These are phyloP conservation scores for Acrocephalus kingi DNA, from an alignment of 2,113 vertebrate genomes.

Conservation along the genomic window DNA sequence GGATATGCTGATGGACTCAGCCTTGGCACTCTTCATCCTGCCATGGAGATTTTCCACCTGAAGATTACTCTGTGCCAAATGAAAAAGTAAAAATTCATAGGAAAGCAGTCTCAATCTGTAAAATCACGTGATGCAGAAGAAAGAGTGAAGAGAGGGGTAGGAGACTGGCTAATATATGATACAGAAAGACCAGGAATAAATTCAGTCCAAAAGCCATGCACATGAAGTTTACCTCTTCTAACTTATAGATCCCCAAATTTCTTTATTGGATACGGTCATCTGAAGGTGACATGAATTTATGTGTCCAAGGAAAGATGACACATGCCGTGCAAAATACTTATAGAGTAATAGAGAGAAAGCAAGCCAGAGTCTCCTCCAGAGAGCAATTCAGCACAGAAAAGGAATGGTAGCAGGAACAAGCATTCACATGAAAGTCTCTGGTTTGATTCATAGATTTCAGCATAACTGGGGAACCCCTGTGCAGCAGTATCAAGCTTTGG, in stretches of 20 bases:
- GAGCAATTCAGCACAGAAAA: not conserved
- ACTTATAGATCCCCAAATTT: fast-evolving
- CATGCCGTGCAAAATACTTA: not conserved
- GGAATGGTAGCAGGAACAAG: not conserved
- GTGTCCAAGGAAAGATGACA: not conserved
- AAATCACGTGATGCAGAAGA: not conserved
- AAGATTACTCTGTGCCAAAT: not conserved
- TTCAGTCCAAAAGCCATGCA: not conserved
- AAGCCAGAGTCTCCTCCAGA: not conserved
- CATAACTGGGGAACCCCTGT: not conserved
- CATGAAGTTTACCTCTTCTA: not conserved
- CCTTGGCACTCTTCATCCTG: not conserved
- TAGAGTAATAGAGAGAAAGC: not conserved
- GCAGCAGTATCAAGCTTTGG: not conserved
- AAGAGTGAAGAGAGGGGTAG: not conserved
- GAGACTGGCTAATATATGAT: not conserved
- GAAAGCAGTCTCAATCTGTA: not conserved
- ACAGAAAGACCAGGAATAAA: not conserved
- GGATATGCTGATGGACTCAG: not conserved
- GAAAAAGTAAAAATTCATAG: not conserved
- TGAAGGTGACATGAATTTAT: not conserved
- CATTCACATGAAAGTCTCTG: not conserved
- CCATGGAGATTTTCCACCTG: not conserved
- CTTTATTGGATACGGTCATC: not conserved
- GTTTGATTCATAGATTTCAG: not conserved